Evolutionary conservation across 2,797 vertebrate species (phyloP).

Genomic region (Myripristis jacobus): DNA sequence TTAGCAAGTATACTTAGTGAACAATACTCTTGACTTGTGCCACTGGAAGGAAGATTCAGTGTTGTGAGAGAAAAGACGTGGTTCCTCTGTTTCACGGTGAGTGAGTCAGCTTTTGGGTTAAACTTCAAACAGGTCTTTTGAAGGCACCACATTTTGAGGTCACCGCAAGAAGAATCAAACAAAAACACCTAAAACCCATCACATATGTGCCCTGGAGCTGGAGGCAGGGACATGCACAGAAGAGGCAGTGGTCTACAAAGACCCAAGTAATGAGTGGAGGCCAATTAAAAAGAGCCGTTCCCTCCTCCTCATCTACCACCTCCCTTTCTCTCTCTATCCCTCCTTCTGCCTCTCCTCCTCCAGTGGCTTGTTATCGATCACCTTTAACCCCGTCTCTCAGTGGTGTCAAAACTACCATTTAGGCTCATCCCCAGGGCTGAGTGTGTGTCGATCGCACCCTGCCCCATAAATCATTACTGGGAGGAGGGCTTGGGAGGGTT

Average conservation of each 20-base stretch:
- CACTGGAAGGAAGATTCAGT: conserved; percentile 14
- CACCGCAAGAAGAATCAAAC: conserved; percentile 33
- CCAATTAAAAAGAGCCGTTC: conserved; percentile 81
- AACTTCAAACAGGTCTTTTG: conserved; percentile 44
- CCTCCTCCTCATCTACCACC: conserved; percentile 55
- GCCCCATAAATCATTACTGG: conserved; percentile 90
- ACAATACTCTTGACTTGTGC: conserved; percentile 8
- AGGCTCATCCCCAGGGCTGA: conserved; percentile 87
- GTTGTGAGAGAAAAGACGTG: conserved; percentile 19
- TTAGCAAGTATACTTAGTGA: conserved; percentile 17
- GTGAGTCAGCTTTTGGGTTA: conserved; percentile 36
- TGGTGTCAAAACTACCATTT: conserved; percentile 94
- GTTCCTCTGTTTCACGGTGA: neutral
- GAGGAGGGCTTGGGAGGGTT: conserved; percentile 57
- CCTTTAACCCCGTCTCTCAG: conserved; percentile 94
- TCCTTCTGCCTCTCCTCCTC: conserved; percentile 76
- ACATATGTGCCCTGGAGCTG: conserved; percentile 56
- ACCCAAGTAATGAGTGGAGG: conserved; percentile 79
- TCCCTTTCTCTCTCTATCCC: conserved; percentile 48
- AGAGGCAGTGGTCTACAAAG: conserved; percentile 78
- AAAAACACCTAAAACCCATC: conserved; percentile 49
- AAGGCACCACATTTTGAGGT: conserved; percentile 29
- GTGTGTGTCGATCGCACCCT: conserved; percentile 88
- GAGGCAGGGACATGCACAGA: conserved; percentile 60
- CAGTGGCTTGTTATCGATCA: conserved; percentile 92